Percentiles rank a stretch among this genome's conserved stretches.
These are phyloP conservation scores for Vipera ursinii DNA, from an alignment of 2,797 vertebrate species.

Conservation along the genomic window DNA sequence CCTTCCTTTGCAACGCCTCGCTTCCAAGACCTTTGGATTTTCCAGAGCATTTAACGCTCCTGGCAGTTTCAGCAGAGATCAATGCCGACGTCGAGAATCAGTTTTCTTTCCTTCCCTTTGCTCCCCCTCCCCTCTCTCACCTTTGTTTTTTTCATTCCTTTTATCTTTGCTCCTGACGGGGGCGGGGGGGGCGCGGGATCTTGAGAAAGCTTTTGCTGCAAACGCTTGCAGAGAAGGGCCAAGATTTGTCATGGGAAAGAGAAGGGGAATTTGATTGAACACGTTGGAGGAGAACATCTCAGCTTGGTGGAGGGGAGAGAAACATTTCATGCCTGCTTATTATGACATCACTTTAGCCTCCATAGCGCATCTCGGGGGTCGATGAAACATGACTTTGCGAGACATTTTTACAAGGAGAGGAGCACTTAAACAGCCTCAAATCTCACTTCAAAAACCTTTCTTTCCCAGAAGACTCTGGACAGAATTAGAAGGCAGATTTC, in stretches of 20 bases:
- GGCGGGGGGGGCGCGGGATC: too few relatives aligned
- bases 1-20: not conserved
- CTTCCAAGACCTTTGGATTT: not conserved
- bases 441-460: not conserved
- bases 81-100: not conserved
- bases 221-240: not conserved
- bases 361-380: not conserved
- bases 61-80: slow-evolving; percentile 11
- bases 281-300: not conserved
- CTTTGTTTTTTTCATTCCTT: not conserved
- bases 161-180: slow-evolving; percentile 15
- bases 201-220: not conserved
- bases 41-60: not conserved
- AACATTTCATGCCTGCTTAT: not conserved
- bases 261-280: not conserved
- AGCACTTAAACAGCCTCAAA: not conserved
- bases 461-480: not conserved
- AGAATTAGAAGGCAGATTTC: not conserved
- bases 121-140: not conserved
- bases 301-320: not conserved
- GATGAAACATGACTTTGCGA: not conserved
- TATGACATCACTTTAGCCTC: not conserved
- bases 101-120: not conserved
- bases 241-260: not conserved
- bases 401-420: not conserved